These are phyloP conservation scores for Trachelus iudaicus DNA, from an alignment of 2,888 invertebrate species.

Conservation along the genomic window DNA sequence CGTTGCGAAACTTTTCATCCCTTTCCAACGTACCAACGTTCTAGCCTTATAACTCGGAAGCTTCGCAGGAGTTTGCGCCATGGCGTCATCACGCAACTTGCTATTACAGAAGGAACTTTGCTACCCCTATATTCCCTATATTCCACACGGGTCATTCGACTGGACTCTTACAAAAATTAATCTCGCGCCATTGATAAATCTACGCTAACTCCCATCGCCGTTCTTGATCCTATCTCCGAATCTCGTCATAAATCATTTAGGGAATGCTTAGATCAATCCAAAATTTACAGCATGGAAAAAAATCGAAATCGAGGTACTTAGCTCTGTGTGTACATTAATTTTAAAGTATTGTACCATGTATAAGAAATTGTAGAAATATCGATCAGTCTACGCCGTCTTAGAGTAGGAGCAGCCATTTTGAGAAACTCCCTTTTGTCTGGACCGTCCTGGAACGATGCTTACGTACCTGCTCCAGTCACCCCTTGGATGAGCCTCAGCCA, in stretches of 20 bases:
- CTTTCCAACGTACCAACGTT: background rate
- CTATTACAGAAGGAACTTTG: background rate
- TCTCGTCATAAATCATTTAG: background rate
- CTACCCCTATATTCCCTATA: background rate
- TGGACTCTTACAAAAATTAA: background rate
- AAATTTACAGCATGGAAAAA: too few species aligned
- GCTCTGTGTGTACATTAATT: background rate
- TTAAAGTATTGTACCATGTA: background rate
- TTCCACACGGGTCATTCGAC: background rate
- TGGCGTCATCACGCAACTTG: background rate
- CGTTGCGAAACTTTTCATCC: constrained; percentile 3
- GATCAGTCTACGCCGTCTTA: background rate
- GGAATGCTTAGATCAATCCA: background rate
- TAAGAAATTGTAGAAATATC: background rate
- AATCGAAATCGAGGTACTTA: too few species aligned
- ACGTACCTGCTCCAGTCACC: constrained; percentile 40
- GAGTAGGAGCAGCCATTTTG: constrained; percentile 50
- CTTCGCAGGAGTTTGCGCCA: background rate
- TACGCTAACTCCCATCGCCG: background rate
- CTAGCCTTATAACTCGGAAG: background rate
- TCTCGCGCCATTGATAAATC: background rate
- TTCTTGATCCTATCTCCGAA: background rate
- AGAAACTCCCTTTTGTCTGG: constrained; percentile 37
- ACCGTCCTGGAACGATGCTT: constrained; percentile 12
- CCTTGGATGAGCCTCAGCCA: constrained; percentile 59